Evolutionary conservation across 2,888 invertebrate species (phyloP), one percentile per base, ranked within the genome.

Genomic region (Leptinotarsa tumamoca): DNA sequence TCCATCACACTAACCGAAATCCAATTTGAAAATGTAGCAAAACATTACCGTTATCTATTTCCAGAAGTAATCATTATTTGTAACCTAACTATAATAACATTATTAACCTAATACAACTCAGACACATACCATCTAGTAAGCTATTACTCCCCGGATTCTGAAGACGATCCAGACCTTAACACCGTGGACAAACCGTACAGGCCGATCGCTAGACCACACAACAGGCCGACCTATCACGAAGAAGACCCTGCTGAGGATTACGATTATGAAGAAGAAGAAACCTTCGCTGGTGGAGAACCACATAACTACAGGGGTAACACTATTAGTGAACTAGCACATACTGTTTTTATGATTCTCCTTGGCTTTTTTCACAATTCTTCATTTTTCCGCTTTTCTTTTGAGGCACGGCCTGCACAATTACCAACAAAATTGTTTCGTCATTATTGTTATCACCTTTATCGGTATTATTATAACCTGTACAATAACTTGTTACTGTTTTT

Each of bases 71-170:
- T 61, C 4, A 27, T 18, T 61, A 14, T 73, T 68, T 49, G 50
- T 68, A 27, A 68, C 71, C 75, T 80, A 81, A 81, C 80, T 77
- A 67, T 78, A 78, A 79, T 78, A 80, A 81, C 79, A 78, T 75
- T 54, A 73, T 78, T 77, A 82, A 81, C 82, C 23, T 80, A 78
- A 81, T 80, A 79, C 78, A 80, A 79, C 83, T 78, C 80, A 86
- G 89, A 88, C 86, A 87, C 87, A 78, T 86, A 87, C 83, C 88
- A 89, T 83, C 85, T 88, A 85, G 87, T 88, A 83, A 87, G 87
- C 76, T 87, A 88, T 84, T 89, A 87, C 81, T 86, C 88, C 67
- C 85, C 87, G 74, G 87, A 85, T 67, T 77, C 82, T 50, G 84
- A 84, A 70, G 80, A 81, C 21, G 85, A 87, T 78, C 85, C 86